A percentile compares a stretch with the other conserved stretches of the same genome.
Conservation (phyloP, 2,797 vertebrate species). For the Carapus acus region DNA sequence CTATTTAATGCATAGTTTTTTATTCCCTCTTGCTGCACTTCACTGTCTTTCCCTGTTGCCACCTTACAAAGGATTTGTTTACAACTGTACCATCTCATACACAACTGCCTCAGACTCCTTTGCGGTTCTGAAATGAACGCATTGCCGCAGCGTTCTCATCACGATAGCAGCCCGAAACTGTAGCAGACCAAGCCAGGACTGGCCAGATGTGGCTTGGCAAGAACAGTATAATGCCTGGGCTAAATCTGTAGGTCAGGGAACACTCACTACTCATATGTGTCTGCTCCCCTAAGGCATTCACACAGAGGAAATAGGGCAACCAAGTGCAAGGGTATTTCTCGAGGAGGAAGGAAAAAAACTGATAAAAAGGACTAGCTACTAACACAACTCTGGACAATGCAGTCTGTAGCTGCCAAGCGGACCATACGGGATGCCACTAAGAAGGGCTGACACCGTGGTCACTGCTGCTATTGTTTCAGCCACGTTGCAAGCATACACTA, state of each 20-base stretch:
- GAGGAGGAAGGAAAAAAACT: slow-evolving; percentile 26
- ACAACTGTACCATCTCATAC: background rate
- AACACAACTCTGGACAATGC: slow-evolving; percentile 38
- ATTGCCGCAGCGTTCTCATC: slow-evolving; percentile 8
- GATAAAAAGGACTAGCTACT: slow-evolving; percentile 29
- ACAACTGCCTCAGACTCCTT: background rate
- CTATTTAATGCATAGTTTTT: too few species aligned
- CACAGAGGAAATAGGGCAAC: slow-evolving; percentile 50
- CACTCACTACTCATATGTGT: slow-evolving; percentile 32
- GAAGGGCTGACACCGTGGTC: slow-evolving; percentile 28
- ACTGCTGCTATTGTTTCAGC: slow-evolving; percentile 17
- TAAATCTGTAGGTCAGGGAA: slow-evolving; percentile 49
- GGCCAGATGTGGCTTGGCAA: slow-evolving; percentile 12
- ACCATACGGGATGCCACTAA: slow-evolving; percentile 25
- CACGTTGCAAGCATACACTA: too few species aligned
- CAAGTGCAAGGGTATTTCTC: slow-evolving; percentile 41
- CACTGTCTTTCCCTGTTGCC: slow-evolving; percentile 18
- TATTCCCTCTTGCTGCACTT: too few species aligned
- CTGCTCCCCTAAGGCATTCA: slow-evolving; percentile 33
- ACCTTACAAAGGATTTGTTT: slow-evolving; percentile 6
- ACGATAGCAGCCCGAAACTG: slow-evolving; percentile 12
- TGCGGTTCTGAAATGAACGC: slow-evolving; percentile 1
- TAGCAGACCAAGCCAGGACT: slow-evolving; percentile 5
- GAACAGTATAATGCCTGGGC: slow-evolving; percentile 21
- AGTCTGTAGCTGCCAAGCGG: slow-evolving; percentile 40